A percentile compares a stretch with the other conserved stretches of the same genome.
Conservation (phyloP, 2,888 invertebrate species). For the Aleiodes testaceus region DNA sequence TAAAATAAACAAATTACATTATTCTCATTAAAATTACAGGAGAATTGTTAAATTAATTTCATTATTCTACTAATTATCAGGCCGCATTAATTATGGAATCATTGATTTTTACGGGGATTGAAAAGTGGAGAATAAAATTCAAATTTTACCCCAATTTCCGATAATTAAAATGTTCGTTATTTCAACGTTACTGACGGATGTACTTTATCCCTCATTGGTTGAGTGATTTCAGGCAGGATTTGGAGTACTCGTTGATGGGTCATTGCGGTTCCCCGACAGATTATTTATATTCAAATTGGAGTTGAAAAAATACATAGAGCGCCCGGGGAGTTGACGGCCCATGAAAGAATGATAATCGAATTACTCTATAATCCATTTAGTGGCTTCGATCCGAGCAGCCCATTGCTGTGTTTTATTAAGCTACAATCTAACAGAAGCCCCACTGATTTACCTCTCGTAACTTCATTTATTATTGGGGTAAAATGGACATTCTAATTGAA, state of each 20-base stretch:
- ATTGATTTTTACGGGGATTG: no score
- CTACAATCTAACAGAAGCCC: slow-evolving; percentile 65
- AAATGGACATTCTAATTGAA: no score
- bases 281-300: slow-evolving; percentile 25
- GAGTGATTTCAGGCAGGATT: slow-evolving; percentile 16
- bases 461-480: no score
- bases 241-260: slow-evolving; percentile 8
- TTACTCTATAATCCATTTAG: slow-evolving; percentile 68
- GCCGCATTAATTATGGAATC: no score
- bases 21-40: not conserved
- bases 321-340: slow-evolving; percentile 60
- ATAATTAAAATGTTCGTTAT: no score
- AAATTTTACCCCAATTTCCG: no score
- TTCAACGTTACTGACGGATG: no score
- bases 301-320: slow-evolving; percentile 24
- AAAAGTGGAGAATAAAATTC: no score
- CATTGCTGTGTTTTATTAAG: slow-evolving; percentile 63
- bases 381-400: slow-evolving; percentile 57
- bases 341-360: slow-evolving; percentile 64
- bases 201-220: slow-evolving; percentile 10
- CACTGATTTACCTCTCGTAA: slow-evolving; percentile 15
- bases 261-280: not conserved
- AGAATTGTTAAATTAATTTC: no score
- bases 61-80: no score
- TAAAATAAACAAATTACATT: slow-evolving; percentile 50